Conservation (phyloP, 2,113 vertebrate species). For the Cricetomys ansorgei region DNA sequence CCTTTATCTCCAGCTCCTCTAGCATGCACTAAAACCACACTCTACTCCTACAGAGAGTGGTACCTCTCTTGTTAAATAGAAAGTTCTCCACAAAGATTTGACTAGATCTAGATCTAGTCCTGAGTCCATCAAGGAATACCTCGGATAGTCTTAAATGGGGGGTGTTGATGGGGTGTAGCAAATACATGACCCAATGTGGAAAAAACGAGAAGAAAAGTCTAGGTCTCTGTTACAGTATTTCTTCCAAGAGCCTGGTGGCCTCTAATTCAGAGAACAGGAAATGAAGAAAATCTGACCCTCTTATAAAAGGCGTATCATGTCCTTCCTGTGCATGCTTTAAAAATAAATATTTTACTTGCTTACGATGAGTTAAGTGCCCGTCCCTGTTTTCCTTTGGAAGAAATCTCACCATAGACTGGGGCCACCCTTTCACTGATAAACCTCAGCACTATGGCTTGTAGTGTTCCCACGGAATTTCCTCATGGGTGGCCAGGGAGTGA, state of each 20-base stretch:
- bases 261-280: conserved; percentile 63
- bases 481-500: conserved; percentile 65
- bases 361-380: conserved; percentile 64
- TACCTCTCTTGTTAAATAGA: not conserved
- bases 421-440: conserved; percentile 47
- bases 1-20: not conserved
- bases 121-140: not conserved
- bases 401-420: conserved; percentile 7
- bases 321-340: conserved; percentile 71
- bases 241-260: not conserved
- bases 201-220: not conserved
- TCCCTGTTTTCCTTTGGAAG: conserved; percentile 44
- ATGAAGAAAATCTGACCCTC: conserved; percentile 52
- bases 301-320: conserved; percentile 69
- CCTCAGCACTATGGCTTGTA: not conserved
- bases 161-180: not conserved
- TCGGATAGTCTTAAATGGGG: not conserved
- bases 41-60: not conserved
- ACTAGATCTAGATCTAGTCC: not conserved
- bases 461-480: conserved; percentile 10
- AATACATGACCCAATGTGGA: not conserved
- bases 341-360: conserved; percentile 75
- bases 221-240: not conserved
- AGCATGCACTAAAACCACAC: not conserved
- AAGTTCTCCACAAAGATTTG: not conserved